Base-by-base conservation (phyloP, 1,140 invertebrate species). In the Saccostrea cuccullata region DNA sequence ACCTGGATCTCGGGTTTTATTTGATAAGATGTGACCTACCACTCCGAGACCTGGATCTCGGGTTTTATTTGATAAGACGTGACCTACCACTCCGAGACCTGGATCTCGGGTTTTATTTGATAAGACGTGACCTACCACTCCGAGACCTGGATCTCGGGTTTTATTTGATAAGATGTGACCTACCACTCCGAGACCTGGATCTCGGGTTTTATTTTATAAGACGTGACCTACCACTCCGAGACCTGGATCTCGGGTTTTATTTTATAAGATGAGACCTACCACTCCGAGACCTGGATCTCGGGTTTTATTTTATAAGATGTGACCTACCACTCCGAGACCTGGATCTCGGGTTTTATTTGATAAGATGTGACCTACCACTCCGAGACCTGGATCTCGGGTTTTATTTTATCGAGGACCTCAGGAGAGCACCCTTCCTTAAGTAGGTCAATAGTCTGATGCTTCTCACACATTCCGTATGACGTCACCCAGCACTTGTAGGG, bases 51-150 rank as follows among this genome's bases (percentile, higher is more conserved):
- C 36, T 77, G 23, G 15, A 90, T 87, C 13, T 60, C 70, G 36
- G 88, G 90, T 60, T 40, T 84, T 20, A 87, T 84, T 11, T 89
- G 8, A 73, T 90, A 36, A 36, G 30, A 36, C 2, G 13, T n/a
- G 23, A 86, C 90, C 55, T 40, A 90, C 90, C 90, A 90, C 40
- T 89, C 90, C 15, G 90, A 90, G 9, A 89, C 85, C 36, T 77
- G 23, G 15, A 90, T 87, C 13, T 60, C 73, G n/a, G n/a, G n/a
- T n/a, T n/a, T n/a, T n/a, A 47, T 47, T 9, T 9, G 1, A 47
- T 47, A 47, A 47, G 5, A 47, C 6, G 15, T 12, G 23, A 86
- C 90, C 55, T 40, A 90, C 90, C 90, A 90, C 47, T 89, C 90
- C 17, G 90, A 90, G 11, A 89, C 85, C 40, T 82, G 23, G 17